These are phyloP conservation scores for Marronus borbonicus DNA, from an alignment of 2,888 invertebrate species.

Conservation along the genomic window DNA sequence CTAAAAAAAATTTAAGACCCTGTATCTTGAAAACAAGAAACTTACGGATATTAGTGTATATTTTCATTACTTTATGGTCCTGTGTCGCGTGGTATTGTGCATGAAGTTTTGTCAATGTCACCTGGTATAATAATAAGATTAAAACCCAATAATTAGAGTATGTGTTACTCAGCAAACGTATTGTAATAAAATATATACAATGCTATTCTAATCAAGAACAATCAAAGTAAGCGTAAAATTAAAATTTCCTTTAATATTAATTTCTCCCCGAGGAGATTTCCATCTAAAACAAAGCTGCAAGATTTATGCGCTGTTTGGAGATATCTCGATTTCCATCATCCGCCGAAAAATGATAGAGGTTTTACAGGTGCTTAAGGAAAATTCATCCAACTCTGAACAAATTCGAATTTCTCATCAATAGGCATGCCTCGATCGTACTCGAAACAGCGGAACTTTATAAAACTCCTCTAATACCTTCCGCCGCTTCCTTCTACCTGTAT, in stretches of 20 bases:
- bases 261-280: background rate
- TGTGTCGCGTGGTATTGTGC: no score
- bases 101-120: no score
- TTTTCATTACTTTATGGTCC: no score
- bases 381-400: background rate
- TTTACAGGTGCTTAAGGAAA: slow-evolving; percentile 14
- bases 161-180: no score
- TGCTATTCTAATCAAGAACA: background rate
- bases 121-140: no score
- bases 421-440: slow-evolving; percentile 30
- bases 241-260: background rate
- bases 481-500: background rate
- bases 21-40: no score
- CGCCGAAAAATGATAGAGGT: background rate
- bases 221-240: background rate
- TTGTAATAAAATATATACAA: no score
- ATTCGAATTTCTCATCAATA: slow-evolving; percentile 29
- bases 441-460: slow-evolving; percentile 43
- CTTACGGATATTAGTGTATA: no score
- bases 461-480: slow-evolving; percentile 40
- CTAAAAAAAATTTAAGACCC: no score
- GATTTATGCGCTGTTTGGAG: background rate
- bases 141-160: no score
- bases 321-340: background rate
- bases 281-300: background rate